Evolutionary conservation across 2,113 vertebrate species (phyloP).

Genomic region (Paramisgurnus dabryanus): DNA sequence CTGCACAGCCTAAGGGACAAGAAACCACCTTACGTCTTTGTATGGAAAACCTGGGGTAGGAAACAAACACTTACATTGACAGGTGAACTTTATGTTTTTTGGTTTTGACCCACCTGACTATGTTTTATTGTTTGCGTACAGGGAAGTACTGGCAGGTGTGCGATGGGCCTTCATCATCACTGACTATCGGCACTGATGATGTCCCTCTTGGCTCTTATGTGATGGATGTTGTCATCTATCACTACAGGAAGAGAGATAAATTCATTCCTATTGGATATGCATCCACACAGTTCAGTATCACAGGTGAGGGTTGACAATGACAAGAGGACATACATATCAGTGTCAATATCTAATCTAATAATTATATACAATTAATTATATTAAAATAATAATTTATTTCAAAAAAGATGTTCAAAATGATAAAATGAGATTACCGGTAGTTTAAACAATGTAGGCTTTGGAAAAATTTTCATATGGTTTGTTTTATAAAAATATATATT

Average conservation of each 20-base stretch:
- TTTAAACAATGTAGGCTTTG: no score
- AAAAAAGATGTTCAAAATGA: no score
- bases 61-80: not conserved
- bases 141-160: constrained; percentile 91
- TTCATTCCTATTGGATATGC: constrained; percentile 85
- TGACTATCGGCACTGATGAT: constrained; percentile 81
- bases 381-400: no score
- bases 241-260: constrained; percentile 82
- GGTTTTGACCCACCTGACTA: not conserved
- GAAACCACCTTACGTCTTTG: constrained; percentile 84
- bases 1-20: constrained; percentile 63
- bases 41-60: constrained; percentile 92
- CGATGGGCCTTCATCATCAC: constrained; percentile 80
- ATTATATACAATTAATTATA: no score
- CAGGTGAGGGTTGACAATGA: constrained; percentile 64
- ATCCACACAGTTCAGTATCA: constrained; percentile 85
- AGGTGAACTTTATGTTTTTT: not conserved
- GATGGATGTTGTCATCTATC: constrained; percentile 91
- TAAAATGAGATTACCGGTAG: no score
- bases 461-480: no score
- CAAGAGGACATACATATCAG: not conserved
- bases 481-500: no score
- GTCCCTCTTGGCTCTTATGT: constrained; percentile 82
- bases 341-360: no score
- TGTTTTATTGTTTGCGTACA: constrained; percentile 54